Evolutionary conservation across 2,113 vertebrate genomes (phyloP), one percentile per base, ranked within the genome.

Genomic region (Dolichallabes microphthalmus): DNA sequence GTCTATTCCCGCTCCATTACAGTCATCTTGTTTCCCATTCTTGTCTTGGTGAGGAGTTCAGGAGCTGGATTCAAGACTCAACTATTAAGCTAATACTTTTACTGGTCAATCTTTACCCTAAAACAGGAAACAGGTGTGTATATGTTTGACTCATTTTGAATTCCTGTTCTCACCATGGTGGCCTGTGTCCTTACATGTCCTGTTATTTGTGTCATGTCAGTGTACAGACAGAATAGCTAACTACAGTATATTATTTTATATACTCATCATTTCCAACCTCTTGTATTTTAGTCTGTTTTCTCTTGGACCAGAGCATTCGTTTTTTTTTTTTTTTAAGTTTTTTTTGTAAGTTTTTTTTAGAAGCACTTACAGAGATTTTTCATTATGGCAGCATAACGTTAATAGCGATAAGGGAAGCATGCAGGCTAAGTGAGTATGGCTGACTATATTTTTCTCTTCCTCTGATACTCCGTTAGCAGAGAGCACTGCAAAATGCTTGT

Each of bases 361-460:
- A 52, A 15, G 71, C 20, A 52, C 22, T 74, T 74, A 74, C 71
- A 50, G 22, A 52, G 20, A 52, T 74, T 74, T 74, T 39, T 50
- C 12, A 25, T 52, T 74, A 74, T 25, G 14, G 22, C 25, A 50
- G 10, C n/a, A 13, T 50, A 73, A 50, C 13, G 22, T 3, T 73
- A 73, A 45, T 73, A 45, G 39, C 50, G 69, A 73, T 73, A 11
- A 11, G 11, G 39, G 69, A 25, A 73, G 39, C 20, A 25, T 73
- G 69, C 69, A 73, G 39, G 32, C 68, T 39, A 71, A 71, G 68
- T 73, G 69, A 50, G n/a, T 50, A 25, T 73, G 69, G 69, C 10
- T 2, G 2, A 45, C 69, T 52, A 52, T 74, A 74, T 14, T n/a
- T 74, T n/a, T 14, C 52, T 22, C 39, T 74, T 52, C 45, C 22